phyloP scores from a whole-genome alignment of 2,797 vertebrate genomes.

The Tenualosa ilisha region DNA sequence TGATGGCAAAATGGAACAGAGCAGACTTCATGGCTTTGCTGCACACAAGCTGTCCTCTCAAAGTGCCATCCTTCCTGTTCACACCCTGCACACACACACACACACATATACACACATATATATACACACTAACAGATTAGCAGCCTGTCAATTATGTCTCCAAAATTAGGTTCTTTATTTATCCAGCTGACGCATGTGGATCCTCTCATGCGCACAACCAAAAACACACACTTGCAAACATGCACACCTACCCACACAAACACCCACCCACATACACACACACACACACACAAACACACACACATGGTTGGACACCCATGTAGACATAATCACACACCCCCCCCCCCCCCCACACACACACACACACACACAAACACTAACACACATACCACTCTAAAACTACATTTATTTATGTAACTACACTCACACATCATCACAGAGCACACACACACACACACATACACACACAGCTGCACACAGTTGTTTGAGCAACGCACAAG shows the following conservation, averaged over 20 bases:
- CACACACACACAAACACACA: neutral
- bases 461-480: neutral
- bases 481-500: neutral
- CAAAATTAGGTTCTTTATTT: neutral
- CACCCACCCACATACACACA: neutral
- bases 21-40: neutral
- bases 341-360: neutral
- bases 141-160: slow-evolving; percentile 4
- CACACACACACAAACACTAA: neutral
- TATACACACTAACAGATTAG: neutral
- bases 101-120: neutral
- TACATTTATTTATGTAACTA: no score
- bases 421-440: neutral
- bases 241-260: neutral
- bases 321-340: neutral
- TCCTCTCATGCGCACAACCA: neutral
- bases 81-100: neutral
- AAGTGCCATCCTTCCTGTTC: neutral
- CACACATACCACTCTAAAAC: neutral
- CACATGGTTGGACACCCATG: neutral
- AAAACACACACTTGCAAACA: neutral
- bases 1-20: neutral
- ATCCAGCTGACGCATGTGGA: slow-evolving; percentile 2
- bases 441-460: neutral
- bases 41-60: slow-evolving; percentile 1